Evolutionary conservation across 1,140 invertebrate species (phyloP), one percentile per base, ranked within the genome.

Genomic region (Oncopeltus fasciatus): DNA sequence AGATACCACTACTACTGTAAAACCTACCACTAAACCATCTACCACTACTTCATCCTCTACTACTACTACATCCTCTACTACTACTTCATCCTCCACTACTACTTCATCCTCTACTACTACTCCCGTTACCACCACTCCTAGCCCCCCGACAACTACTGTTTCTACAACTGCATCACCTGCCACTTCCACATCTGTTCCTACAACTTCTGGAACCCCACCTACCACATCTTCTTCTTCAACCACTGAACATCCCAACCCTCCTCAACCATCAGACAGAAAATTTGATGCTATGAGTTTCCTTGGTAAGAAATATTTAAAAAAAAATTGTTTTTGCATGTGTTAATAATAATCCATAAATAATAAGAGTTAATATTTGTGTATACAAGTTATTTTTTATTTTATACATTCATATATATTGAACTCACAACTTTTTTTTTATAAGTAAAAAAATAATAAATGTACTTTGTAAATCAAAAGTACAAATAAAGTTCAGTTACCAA

Each of bases 211-310:
- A 26, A 60, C 43, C 9, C 57, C 56, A n/a, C 8, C 63, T 14
- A 27, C 65, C n/a, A 20, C 20, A 12, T 57, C 63, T n/a, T 28
- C 65, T 16, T 21, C 33, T 0, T 33, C 65, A 8, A 12, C 24
- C 9, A 38, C 60, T 60, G 5, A 51, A 46, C 47, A 62, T 11
- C 26, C 60, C 21, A 66, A 62, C 2, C 61, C 67, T 26, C 49
- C 65, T 16, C 56, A 58, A 27, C 61, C 60, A 47, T 53, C 73
- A 3, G 69, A 74, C 24, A 72, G 61, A 70, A 78, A 77, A 53
- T 83, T 83, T 70, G 82, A 84, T 72, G 81, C 80, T 4, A 76
- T 82, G 18, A 85, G 83, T 67, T 86, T 86, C 71, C 77, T 86
- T 62, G 74, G 74, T 75, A 69, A 60, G 58, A 51, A n/a, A n/a